A percentile compares a stretch with the other conserved stretches of the same genome.
phyloP scores from a whole-genome alignment of 2,113 vertebrate species.

The Cervus canadensis region DNA sequence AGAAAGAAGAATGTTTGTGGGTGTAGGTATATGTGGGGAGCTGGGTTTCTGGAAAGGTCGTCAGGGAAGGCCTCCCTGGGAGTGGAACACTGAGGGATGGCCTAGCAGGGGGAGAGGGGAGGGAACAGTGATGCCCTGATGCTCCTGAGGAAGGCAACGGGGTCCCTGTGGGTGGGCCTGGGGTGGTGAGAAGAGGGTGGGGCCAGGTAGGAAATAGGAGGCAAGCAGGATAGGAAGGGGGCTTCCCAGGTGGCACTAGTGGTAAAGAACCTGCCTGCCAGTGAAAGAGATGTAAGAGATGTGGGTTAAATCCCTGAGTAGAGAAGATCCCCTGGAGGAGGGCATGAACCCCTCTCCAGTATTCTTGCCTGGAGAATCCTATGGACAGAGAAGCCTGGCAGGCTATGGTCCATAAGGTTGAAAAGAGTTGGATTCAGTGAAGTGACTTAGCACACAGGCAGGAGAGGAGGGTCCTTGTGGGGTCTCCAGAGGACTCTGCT shows the following conservation, averaged over 20 bases:
- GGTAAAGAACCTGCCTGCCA: not conserved
- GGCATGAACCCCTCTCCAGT: not conserved
- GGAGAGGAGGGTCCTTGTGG: not conserved
- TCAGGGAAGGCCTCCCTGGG: not conserved
- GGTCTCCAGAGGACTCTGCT: not conserved
- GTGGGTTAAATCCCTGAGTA: not conserved
- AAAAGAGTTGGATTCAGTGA: not conserved
- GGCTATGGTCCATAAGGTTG: not conserved
- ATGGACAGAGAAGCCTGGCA: not conserved
- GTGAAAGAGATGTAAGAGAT: not conserved
- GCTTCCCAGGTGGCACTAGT: not conserved
- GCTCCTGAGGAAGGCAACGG: not conserved
- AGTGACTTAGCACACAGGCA: not conserved
- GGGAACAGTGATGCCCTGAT: too few relatives aligned
- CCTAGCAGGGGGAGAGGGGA: accelerated
- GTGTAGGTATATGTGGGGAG: not conserved
- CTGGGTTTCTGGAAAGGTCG: not conserved
- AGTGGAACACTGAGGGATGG: not conserved
- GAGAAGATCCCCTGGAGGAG: not conserved
- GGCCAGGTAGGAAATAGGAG: not conserved
- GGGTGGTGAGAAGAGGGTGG: too few relatives aligned
- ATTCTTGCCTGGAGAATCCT: not conserved
- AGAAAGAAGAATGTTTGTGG: not conserved
- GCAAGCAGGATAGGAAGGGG: not conserved
- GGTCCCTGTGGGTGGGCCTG: not conserved